These are phyloP conservation scores for Taurulus bubalis DNA, from an alignment of 2,113 vertebrate genomes.

Conservation along the genomic window DNA sequence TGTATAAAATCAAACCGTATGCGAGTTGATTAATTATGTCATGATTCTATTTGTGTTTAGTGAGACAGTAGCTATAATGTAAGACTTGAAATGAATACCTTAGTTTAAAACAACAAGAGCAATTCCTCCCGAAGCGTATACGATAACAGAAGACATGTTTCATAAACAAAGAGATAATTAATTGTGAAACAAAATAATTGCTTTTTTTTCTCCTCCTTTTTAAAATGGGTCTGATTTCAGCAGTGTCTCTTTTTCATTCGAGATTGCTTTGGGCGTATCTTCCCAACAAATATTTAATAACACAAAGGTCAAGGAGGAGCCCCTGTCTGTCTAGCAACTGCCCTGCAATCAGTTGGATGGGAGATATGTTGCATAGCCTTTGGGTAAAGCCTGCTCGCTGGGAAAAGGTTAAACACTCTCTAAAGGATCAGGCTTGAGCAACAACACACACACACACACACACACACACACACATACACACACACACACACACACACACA, in stretches of 20 bases:
- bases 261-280: slow-evolving; percentile 50
- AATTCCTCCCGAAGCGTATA: not conserved
- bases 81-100: not conserved
- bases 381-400: slow-evolving; percentile 51
- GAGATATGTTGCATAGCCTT: slow-evolving; percentile 57
- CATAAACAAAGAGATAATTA: not conserved
- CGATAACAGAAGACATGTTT: not conserved
- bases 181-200: not conserved
- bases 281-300: slow-evolving; percentile 79
- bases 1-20: not conserved
- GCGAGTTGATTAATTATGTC: not conserved
- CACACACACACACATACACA: slow-evolving; percentile 4
- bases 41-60: not conserved
- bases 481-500: slow-evolving; percentile 10
- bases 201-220: not conserved
- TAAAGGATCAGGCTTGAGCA: slow-evolving; percentile 13
- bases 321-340: slow-evolving; percentile 51
- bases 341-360: slow-evolving; percentile 64
- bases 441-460: slow-evolving; percentile 5
- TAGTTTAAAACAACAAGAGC: not conserved
- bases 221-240: slow-evolving; percentile 6
- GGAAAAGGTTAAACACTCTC: slow-evolving; percentile 79
- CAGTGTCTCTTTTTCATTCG: slow-evolving; percentile 17
- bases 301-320: slow-evolving; percentile 77
- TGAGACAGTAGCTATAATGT: not conserved